Conservation (phyloP, 1,140 invertebrate species). For the Sminthurides bifidus region DNA sequence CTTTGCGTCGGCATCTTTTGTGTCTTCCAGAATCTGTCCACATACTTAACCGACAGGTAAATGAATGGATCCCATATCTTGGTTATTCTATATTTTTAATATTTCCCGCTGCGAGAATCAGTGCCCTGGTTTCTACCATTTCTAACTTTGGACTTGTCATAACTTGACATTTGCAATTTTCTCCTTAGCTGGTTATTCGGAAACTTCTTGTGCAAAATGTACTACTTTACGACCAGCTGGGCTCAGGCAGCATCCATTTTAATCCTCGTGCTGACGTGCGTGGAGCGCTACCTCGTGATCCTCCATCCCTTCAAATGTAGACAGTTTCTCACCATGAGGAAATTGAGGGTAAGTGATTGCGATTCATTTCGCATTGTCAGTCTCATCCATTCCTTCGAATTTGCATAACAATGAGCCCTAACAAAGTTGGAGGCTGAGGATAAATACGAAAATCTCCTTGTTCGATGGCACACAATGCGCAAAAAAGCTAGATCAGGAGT, state of each 20-base stretch:
- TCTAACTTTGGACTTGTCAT: too few species aligned
- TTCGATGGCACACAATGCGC: too few species aligned
- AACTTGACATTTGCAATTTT: too few species aligned
- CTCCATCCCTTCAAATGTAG: not conserved
- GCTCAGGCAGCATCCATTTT: not conserved
- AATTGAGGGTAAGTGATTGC: not conserved
- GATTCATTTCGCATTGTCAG: not conserved
- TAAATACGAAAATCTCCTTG: too few species aligned
- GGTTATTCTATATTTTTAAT: too few species aligned
- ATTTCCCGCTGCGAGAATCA: too few species aligned
- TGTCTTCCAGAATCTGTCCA: conserved; percentile 67
- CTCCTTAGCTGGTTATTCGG: not conserved
- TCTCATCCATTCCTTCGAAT: not conserved
- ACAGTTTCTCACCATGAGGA: not conserved
- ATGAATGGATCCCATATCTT: not conserved
- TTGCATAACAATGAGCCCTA: not conserved
- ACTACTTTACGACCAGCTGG: not conserved
- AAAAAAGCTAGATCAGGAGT: too few species aligned
- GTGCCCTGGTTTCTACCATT: too few species aligned
- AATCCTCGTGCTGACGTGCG: not conserved
- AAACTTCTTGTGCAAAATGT: conserved; percentile 1
- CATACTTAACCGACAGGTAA: conserved; percentile 49
- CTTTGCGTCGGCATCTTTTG: conserved; percentile 74
- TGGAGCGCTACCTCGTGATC: conserved; percentile 1
- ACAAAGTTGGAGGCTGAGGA: too few species aligned